phyloP scores from a whole-genome alignment of 2,888 invertebrate species.

The Tipula unca region DNA sequence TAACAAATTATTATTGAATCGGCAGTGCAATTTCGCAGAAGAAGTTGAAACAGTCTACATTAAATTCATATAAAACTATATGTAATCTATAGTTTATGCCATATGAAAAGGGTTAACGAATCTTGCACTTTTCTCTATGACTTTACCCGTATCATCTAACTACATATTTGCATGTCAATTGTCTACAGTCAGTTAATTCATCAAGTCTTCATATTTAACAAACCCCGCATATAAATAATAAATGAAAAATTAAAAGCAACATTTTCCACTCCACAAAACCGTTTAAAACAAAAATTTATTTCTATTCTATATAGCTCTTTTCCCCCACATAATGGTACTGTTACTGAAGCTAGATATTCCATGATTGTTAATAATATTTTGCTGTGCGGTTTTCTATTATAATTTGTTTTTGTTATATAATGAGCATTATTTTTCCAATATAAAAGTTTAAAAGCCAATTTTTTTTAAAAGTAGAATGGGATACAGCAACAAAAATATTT shows the following conservation, averaged over 20 bases:
- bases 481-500: neutral
- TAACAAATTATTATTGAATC: no score
- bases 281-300: neutral
- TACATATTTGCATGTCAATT: no score
- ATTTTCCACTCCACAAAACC: neutral
- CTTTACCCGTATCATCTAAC: no score
- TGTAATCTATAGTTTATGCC: no score
- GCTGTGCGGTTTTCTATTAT: neutral
- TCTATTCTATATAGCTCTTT: neutral
- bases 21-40: no score
- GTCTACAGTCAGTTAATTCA: no score
- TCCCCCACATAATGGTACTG: neutral
- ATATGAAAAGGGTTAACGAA: no score
- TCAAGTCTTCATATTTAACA: no score
- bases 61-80: no score
- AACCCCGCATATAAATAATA: no score
- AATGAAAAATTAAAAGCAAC: neutral
- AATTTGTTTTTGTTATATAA: neutral
- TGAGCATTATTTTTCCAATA: neutral
- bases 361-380: neutral
- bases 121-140: no score
- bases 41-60: no score
- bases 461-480: neutral
- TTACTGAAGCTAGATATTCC: neutral
- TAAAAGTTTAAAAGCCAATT: neutral